Evolutionary conservation across 2,888 invertebrate species (phyloP).

Genomic region (Liopterus haemorrhoidalis): DNA sequence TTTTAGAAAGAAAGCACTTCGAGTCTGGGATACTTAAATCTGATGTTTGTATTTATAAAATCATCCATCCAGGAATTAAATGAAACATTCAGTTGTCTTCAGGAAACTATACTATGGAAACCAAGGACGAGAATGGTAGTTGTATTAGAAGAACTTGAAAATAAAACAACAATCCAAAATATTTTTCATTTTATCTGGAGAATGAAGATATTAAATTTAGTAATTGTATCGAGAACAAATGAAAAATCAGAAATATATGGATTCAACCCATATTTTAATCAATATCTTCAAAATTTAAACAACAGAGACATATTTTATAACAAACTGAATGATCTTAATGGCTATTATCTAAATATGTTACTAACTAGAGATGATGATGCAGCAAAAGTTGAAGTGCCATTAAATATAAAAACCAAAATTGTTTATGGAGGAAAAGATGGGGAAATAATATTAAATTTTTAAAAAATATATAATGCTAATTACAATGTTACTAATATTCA

Average conservation of each 20-base stretch:
- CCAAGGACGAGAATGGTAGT: constrained; percentile 13
- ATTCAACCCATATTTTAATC: constrained; percentile 15
- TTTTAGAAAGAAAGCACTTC: constrained; percentile 3
- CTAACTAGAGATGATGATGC: constrained; percentile 12
- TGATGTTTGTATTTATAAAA: constrained; percentile 13
- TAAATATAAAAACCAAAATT: constrained; percentile 1
- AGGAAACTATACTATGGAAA: constrained; percentile 11
- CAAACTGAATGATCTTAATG: constrained; percentile 16
- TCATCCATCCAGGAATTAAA: constrained; percentile 6
- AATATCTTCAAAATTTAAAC: constrained; percentile 3
- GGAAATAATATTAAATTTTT: constrained; percentile 5
- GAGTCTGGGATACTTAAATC: constrained; percentile 3
- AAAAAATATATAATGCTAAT: constrained; percentile 9
- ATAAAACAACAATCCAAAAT: constrained; percentile 1
- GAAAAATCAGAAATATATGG: background rate
- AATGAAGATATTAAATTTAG: constrained; percentile 10
- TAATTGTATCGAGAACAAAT: constrained; percentile 2
- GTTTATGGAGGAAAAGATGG: constrained; percentile 15
- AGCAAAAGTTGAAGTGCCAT: constrained; percentile 9
- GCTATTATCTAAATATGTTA: constrained; percentile 13
- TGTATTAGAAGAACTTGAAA: background rate
- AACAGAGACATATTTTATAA: constrained; percentile 13
- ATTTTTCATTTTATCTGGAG: constrained; percentile 16
- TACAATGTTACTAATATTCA: constrained; percentile 13
- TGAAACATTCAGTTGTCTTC: constrained; percentile 11